Evolutionary conservation across 2,888 invertebrate genomes (phyloP).

Genomic region (Ceratothoa steindachneri): DNA sequence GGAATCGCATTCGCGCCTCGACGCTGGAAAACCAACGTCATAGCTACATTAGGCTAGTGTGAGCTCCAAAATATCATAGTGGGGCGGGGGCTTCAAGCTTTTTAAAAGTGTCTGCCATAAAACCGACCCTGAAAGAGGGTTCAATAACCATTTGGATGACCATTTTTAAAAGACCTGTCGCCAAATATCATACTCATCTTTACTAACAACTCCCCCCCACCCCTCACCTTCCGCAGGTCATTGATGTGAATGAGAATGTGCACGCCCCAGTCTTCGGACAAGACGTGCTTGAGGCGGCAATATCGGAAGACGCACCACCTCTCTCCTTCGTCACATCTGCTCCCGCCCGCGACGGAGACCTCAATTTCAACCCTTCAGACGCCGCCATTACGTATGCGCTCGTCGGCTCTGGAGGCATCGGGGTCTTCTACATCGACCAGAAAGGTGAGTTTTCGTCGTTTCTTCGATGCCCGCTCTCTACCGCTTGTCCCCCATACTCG

Average conservation of each 20-base stretch:
- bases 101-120: too few relatives aligned
- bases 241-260: conserved; percentile 91
- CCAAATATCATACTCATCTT: too few relatives aligned
- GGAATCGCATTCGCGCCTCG: too few relatives aligned
- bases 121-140: too few relatives aligned
- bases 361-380: conserved; percentile 65
- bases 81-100: too few relatives aligned
- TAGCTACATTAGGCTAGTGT: too few relatives aligned
- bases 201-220: too few relatives aligned
- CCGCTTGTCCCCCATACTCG: too few relatives aligned
- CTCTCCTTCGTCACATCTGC: conserved; percentile 74
- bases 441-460: conserved; percentile 63
- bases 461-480: not conserved
- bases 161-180: too few relatives aligned
- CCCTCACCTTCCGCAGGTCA: conserved; percentile 62
- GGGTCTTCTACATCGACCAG: conserved; percentile 84
- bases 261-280: conserved; percentile 53
- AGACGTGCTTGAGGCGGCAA: conserved; percentile 69
- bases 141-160: too few relatives aligned
- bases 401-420: conserved; percentile 82
- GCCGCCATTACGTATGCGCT: conserved; percentile 80
- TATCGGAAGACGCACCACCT: conserved; percentile 74
- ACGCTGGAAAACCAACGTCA: too few relatives aligned
- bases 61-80: too few relatives aligned
- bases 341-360: conserved; percentile 73